Evolutionary conservation across 2,888 invertebrate genomes (phyloP), one percentile per base, ranked within the genome.

Genomic region (Tiphia femorata): DNA sequence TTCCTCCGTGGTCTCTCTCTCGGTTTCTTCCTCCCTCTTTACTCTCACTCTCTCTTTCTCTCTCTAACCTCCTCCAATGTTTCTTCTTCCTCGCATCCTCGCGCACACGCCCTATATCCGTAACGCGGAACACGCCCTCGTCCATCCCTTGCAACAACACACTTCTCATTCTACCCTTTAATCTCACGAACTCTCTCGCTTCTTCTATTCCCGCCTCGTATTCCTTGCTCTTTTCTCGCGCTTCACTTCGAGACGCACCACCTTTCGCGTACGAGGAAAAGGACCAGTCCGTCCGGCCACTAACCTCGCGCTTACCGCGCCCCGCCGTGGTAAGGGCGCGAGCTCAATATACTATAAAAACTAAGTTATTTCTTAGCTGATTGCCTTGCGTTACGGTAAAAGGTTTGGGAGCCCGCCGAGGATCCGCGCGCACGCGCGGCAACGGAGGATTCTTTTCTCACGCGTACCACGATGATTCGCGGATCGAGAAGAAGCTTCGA

Each of bases 331-430:
- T 72, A 71, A 75, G 57, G 49, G 71, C 77, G 77, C 76, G 76
- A 75, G 44, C 72, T 71, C 75, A 80, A 82, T 82, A 82, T 81
- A 68, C 82, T 83, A 83, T 83, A 82, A 83, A 82, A 82, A 82
- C 80, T 83, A 83, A 83, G 81, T 82, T 82, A 78, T 79, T 77
- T 80, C 75, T 81, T 80, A 81, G 80, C 80, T 81, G 83, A 83
- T 83, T 83, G 83, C 82, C 83, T 81, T 81, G 81, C 82, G 79
- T 83, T 82, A 81, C 76, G 76, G 70, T 82, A 75, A 58, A 33
- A 77, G 72, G 72, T 80, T n/a, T 71, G 75, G 74, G 72, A 61
- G 57, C 70, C 72, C 59, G 69, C 63, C 70, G 64, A 65, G 62
- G 60, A 62, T 57, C 57, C 56, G 52, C n/a, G n/a, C n/a, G n/a